phyloP scores from a whole-genome alignment of 1,140 invertebrate species.

The Danaus melanippus region DNA sequence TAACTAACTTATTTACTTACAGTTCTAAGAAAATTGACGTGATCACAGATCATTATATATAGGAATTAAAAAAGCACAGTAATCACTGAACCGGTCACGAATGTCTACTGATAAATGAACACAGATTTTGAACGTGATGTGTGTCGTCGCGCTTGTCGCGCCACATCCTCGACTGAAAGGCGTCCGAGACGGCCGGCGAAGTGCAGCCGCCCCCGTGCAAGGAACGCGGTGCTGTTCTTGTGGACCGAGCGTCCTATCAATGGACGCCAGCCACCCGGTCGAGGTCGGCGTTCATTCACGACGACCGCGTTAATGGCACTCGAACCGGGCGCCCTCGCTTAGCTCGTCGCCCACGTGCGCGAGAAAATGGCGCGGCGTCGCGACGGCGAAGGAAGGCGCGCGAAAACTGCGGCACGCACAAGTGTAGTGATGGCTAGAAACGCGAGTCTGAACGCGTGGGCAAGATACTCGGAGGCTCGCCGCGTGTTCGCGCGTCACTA shows the following conservation, averaged over 20 bases:
- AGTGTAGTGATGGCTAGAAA: conserved; percentile 46
- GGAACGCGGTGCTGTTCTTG: conserved; percentile 33
- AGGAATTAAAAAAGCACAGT: conserved; percentile 40
- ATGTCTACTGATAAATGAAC: conserved; percentile 65
- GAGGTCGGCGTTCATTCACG: conserved; percentile 69
- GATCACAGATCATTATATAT: conserved; percentile 60
- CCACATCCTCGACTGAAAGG: conserved; percentile 64
- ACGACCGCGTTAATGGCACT: conserved; percentile 63
- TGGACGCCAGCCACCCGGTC: conserved; percentile 58
- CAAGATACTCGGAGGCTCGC: conserved; percentile 47
- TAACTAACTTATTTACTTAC: conserved; percentile 29
- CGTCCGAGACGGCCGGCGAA: conserved; percentile 43
- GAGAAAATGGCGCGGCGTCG: conserved; percentile 66
- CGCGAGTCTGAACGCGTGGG: conserved; percentile 36
- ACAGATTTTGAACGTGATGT: conserved; percentile 57
- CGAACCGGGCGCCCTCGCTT: conserved; percentile 51
- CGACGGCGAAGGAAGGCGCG: conserved; percentile 57
- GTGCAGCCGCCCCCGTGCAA: conserved; percentile 54
- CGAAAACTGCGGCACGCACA: conserved; percentile 56
- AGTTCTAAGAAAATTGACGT: conserved; percentile 50
- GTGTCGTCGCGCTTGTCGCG: conserved; percentile 58
- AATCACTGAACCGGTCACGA: conserved; percentile 38
- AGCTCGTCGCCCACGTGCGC: conserved; percentile 64
- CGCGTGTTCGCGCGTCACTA: conserved; percentile 35
- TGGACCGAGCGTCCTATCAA: conserved; percentile 59